phyloP scores from a whole-genome alignment of 2,888 invertebrate genomes.

The Pyrocoelia pectoralis region DNA sequence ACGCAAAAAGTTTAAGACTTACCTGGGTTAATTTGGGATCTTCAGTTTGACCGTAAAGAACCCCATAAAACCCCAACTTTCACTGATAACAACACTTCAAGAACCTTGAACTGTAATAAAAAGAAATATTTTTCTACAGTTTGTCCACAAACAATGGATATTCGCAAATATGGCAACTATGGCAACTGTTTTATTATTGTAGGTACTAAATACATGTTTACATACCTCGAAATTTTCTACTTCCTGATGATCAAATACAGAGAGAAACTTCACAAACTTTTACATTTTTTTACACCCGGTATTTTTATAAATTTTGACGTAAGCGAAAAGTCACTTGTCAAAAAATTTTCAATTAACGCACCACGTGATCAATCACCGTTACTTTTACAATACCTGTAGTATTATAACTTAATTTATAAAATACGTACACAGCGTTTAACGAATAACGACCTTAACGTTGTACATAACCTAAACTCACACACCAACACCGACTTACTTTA shows the following conservation, averaged over 20 bases:
- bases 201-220: no score
- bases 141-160: not conserved
- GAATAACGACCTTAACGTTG: slow-evolving; percentile 10
- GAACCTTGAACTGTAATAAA: not conserved
- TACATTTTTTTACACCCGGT: no score
- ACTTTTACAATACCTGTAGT: not conserved
- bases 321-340: not conserved
- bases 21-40: no score
- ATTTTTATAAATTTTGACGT: not conserved
- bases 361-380: not conserved
- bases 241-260: no score
- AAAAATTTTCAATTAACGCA: not conserved
- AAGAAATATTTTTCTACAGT: not conserved
- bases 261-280: no score
- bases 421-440: not conserved
- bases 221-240: no score
- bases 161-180: not conserved
- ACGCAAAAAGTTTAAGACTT: no score
- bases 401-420: no score
- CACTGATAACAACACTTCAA: not conserved
- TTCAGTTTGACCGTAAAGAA: no score
- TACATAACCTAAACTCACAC: slow-evolving; percentile 4
- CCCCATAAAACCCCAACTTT: no score
- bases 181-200: not conserved
- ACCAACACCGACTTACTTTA: slow-evolving; percentile 45